Conservation (phyloP, 2,888 invertebrate species). For the Himalopsyche tibetana region DNA sequence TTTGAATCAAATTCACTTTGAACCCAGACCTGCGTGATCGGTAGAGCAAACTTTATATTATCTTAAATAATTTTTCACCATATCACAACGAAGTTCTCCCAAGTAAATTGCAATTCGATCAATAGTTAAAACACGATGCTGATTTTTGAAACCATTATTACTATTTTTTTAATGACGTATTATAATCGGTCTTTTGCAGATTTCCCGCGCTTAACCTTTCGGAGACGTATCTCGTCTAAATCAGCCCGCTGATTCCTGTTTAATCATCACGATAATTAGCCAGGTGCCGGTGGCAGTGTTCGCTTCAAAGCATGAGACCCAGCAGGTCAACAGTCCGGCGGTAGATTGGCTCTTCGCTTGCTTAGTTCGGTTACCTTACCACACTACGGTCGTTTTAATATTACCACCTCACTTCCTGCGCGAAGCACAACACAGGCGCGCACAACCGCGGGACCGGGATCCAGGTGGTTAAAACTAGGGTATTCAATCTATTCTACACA, state of each 20-base stretch:
- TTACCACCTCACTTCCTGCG: conserved; percentile 15
- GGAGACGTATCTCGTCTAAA: neutral
- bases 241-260: neutral
- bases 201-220: too few relatives aligned
- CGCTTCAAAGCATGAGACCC: neutral
- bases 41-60: too few relatives aligned
- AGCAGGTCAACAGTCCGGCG: conserved; percentile 21
- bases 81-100: too few relatives aligned
- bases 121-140: too few relatives aligned
- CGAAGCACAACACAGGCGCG: neutral
- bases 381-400: neutral
- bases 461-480: neutral
- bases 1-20: too few relatives aligned
- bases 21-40: too few relatives aligned
- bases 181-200: too few relatives aligned
- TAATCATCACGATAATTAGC: neutral
- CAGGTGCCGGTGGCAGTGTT: neutral
- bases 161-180: too few relatives aligned
- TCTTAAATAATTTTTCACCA: too few relatives aligned
- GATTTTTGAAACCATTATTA: too few relatives aligned
- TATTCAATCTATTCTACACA: too few relatives aligned
- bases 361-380: conserved; percentile 25
- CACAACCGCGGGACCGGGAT: neutral
- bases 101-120: too few relatives aligned
- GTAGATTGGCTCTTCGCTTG: neutral